Percentiles rank a stretch among this genome's conserved stretches.
Evolutionary conservation across 2,888 invertebrate species (phyloP).

Genomic region (Lithophane socia): DNA sequence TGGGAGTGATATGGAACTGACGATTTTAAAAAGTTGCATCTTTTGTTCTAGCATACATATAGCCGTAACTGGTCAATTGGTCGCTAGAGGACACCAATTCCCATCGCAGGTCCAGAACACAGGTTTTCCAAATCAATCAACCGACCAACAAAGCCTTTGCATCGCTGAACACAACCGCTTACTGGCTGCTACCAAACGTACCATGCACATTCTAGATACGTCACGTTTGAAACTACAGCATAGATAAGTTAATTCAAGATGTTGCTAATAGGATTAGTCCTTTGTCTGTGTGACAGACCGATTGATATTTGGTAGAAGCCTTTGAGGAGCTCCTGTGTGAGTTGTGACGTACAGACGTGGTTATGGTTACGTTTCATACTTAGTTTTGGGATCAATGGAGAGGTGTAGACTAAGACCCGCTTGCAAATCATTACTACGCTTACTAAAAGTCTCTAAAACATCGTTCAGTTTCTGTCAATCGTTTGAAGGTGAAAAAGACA

Average conservation of each 20-base stretch:
- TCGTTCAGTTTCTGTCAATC: too few species aligned
- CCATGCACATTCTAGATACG: background rate
- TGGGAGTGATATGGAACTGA: background rate
- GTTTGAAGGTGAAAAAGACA: too few species aligned
- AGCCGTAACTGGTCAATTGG: background rate
- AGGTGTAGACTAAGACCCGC: too few species aligned
- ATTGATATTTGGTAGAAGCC: conserved; percentile 36
- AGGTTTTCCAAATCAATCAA: background rate
- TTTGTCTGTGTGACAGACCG: conserved; percentile 14
- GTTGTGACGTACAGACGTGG: background rate
- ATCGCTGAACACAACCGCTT: background rate
- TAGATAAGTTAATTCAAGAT: conserved; percentile 6
- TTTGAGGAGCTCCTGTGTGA: conserved; percentile 7
- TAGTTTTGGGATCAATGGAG: background rate
- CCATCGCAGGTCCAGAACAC: background rate
- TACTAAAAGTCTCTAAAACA: too few species aligned
- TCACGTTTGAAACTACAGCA: background rate
- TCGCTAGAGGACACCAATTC: background rate
- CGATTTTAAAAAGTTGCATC: background rate
- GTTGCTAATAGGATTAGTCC: conserved; percentile 35
- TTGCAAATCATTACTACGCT: too few species aligned
- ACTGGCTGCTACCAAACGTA: background rate
- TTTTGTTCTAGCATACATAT: background rate
- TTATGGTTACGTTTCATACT: background rate
- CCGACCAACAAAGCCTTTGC: background rate